Percentiles rank a stretch among this genome's conserved stretches.
These are phyloP conservation scores for Neoniphon sammara DNA, from an alignment of 2,797 vertebrate species.

Conservation along the genomic window DNA sequence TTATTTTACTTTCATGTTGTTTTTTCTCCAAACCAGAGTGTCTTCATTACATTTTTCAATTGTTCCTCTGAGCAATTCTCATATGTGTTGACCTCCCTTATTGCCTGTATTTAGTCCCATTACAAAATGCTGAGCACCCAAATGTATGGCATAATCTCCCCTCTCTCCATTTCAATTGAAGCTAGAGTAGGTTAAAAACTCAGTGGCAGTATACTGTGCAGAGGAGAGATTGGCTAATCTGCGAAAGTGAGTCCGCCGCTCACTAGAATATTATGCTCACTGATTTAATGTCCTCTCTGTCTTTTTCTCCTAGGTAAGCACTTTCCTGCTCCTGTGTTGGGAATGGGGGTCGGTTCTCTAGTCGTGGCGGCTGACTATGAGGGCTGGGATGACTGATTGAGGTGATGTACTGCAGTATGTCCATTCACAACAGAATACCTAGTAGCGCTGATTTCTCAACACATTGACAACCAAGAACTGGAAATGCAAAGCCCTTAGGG, in stretches of 20 bases:
- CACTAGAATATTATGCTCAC: constrained; percentile 80
- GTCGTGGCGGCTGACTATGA: constrained; percentile 71
- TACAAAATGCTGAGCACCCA: constrained; percentile 69
- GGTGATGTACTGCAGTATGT: constrained; percentile 81
- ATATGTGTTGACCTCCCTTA: constrained; percentile 37
- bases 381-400: constrained; percentile 82
- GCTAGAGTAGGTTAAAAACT: constrained; percentile 74
- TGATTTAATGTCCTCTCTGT: constrained; percentile 84
- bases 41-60: constrained; percentile 12
- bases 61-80: constrained; percentile 42
- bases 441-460: constrained; percentile 67
- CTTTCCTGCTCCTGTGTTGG: constrained; percentile 74
- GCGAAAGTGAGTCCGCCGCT: constrained; percentile 77
- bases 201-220: constrained; percentile 69
- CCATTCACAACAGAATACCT: constrained; percentile 74
- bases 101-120: constrained; percentile 61
- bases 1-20: not conserved
- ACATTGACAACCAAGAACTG: constrained; percentile 56
- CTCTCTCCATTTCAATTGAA: constrained; percentile 78
- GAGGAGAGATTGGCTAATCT: constrained; percentile 83
- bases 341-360: constrained; percentile 73
- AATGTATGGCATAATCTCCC: constrained; percentile 77
- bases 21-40: not conserved
- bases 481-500: constrained; percentile 45
- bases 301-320: constrained; percentile 87